phyloP scores from a whole-genome alignment of 2,113 vertebrate species.

The Indicator indicator region DNA sequence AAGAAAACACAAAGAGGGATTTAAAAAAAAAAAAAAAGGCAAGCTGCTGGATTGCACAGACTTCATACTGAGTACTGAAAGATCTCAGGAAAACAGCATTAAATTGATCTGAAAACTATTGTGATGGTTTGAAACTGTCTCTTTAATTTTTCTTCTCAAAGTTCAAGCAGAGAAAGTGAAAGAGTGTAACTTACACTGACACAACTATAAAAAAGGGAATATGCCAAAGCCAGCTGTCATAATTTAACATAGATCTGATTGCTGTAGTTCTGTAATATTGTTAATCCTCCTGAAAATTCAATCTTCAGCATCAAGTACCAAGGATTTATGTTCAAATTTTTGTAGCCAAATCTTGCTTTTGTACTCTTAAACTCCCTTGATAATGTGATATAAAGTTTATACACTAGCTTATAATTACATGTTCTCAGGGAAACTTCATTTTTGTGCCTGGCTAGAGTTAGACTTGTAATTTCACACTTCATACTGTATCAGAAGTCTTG shows the following conservation, averaged over 20 bases:
- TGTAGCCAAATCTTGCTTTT: background rate
- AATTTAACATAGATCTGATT: background rate
- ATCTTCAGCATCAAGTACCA: background rate
- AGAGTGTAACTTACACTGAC: no score
- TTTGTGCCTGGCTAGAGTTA: slow-evolving; percentile 38
- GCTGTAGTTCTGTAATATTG: background rate
- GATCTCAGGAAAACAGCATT: slow-evolving; percentile 60
- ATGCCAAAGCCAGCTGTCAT: slow-evolving; percentile 48
- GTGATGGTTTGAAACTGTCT: no score
- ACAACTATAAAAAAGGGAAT: background rate
- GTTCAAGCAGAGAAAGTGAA: no score
- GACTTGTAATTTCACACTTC: background rate
- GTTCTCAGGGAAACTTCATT: slow-evolving; percentile 71
- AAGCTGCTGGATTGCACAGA: background rate
- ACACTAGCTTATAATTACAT: background rate
- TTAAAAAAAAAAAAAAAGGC: background rate
- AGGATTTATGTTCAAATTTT: background rate
- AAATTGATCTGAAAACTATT: background rate
- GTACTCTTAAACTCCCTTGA: background rate
- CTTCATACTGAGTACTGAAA: background rate
- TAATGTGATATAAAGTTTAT: background rate
- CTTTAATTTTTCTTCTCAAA: no score
- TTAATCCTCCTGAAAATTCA: background rate
- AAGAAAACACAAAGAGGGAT: background rate
- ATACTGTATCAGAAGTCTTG: background rate